Conservation (phyloP, 1,140 invertebrate species). For the Lepidurus arcticus region DNA sequence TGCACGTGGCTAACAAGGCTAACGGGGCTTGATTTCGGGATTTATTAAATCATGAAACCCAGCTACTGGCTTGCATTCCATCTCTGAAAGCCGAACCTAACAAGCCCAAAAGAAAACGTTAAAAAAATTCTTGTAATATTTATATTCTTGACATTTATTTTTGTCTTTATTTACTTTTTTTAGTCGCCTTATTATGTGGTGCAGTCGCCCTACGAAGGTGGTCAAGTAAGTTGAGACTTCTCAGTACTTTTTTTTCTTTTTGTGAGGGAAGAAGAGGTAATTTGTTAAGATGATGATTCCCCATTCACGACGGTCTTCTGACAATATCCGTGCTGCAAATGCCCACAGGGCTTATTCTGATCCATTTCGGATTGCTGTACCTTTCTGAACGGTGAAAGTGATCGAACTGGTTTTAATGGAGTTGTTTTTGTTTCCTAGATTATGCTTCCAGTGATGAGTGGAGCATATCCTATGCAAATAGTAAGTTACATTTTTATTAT, state of each 20-base stretch:
- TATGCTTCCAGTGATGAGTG: not conserved
- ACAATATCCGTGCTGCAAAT: not conserved
- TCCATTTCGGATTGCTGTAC: not conserved
- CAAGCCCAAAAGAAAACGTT: too few species aligned
- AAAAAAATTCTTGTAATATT: too few species aligned
- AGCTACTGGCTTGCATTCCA: too few species aligned
- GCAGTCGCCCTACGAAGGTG: not conserved
- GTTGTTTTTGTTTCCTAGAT: not conserved
- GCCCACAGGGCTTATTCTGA: constrained; percentile 20
- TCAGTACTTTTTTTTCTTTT: not conserved
- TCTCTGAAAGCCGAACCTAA: too few species aligned
- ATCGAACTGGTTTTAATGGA: not conserved
- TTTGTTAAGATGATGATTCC: not conserved
- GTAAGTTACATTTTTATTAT: not conserved
- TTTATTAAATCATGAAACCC: too few species aligned
- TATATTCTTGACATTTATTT: too few species aligned
- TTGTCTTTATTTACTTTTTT: not conserved
- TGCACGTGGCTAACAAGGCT: too few species aligned
- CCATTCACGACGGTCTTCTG: constrained; percentile 14
- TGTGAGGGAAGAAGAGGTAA: not conserved
- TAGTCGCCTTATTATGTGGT: not conserved
- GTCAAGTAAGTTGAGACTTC: not conserved
- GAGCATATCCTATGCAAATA: not conserved
- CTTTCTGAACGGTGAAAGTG: not conserved
- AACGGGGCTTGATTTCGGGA: too few species aligned